Evolutionary conservation across 2,888 invertebrate species (phyloP), one percentile per base, ranked within the genome.

Genomic region (Campopleginae sp.): DNA sequence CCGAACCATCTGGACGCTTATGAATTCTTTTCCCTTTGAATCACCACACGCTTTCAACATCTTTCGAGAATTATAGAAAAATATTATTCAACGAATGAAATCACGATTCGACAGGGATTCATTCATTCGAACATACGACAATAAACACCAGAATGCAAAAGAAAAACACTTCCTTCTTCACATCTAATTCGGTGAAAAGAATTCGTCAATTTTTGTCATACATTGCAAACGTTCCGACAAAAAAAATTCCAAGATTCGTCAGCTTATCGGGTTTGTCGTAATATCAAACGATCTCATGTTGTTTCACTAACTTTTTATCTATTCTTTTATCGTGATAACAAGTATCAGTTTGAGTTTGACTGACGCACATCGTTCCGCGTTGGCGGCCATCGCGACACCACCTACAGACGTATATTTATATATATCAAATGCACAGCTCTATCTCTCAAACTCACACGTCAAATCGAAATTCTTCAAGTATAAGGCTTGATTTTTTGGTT

Each of bases 321-420:
- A 46, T 42, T 74, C n/a, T 38, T 70, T 63, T 65, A 68, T 77
- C 33, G 65, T 44, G 84, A 85, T 85, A 78, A 76, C 63, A 68
- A 81, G 63, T 44, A 74, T 27, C 31, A 61, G 61, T 42, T 33
- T 12, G 61, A 61, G 61, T 42, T 33, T 12, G 61, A 54, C 51
- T 63, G 54, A 78, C 74, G 70, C 70, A 65, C 68, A 75, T 23
- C 51, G 51, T 79, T 81, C 68, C 85, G 81, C 81, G 81, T 81
- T 78, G 74, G 81, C 85, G 81, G 81, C 78, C 85, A 85, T 85
- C 74, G 75, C 46, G 70, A 42, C 71, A 76, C 65, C 51, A 76
- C 65, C 23, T 51, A 76, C 10, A 31, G 19, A 63, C 17, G 17
- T 10, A 44, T 48, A 75, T 54, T 46, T 46, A 14, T 46, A 23